A percentile compares a stretch with the other conserved stretches of the same genome.
These are phyloP conservation scores for Luffia ferchaultella DNA, from an alignment of 2,888 invertebrate genomes.

Conservation along the genomic window DNA sequence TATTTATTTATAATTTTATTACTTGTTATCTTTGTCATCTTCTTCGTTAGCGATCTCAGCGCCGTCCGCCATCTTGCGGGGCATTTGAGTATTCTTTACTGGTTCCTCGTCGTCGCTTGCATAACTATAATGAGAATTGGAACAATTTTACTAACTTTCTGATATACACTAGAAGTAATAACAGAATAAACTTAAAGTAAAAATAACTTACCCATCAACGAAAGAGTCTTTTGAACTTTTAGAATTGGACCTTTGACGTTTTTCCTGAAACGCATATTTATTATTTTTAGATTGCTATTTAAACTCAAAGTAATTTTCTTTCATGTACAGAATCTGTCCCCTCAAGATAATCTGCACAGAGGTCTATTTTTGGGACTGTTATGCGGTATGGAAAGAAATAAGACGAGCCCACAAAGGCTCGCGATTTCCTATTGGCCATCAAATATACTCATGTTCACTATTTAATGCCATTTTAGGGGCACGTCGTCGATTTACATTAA, in stretches of 20 bases:
- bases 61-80: slow-evolving; percentile 33
- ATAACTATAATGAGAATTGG: slow-evolving; percentile 28
- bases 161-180: neutral
- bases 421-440: too few relatives aligned
- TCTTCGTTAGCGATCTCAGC: slow-evolving; percentile 29
- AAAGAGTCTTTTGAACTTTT: slow-evolving; percentile 39
- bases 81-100: slow-evolving; percentile 10
- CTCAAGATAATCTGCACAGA: too few relatives aligned
- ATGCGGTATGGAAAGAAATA: too few relatives aligned
- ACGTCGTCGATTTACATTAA: neutral
- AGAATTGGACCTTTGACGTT: slow-evolving; percentile 32
- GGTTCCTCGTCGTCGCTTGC: slow-evolving; percentile 37
- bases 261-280: slow-evolving; percentile 15
- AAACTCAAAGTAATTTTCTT: too few relatives aligned
- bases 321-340: too few relatives aligned
- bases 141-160: neutral
- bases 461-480: neutral
- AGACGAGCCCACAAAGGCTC: too few relatives aligned
- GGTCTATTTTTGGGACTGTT: too few relatives aligned
- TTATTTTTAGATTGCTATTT: too few relatives aligned
- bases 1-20: neutral
- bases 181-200: neutral
- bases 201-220: slow-evolving; percentile 34
- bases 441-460: too few relatives aligned
- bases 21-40: slow-evolving; percentile 16